phyloP scores from a whole-genome alignment of 2,888 invertebrate genomes.

The Drosophila lacicola region DNA sequence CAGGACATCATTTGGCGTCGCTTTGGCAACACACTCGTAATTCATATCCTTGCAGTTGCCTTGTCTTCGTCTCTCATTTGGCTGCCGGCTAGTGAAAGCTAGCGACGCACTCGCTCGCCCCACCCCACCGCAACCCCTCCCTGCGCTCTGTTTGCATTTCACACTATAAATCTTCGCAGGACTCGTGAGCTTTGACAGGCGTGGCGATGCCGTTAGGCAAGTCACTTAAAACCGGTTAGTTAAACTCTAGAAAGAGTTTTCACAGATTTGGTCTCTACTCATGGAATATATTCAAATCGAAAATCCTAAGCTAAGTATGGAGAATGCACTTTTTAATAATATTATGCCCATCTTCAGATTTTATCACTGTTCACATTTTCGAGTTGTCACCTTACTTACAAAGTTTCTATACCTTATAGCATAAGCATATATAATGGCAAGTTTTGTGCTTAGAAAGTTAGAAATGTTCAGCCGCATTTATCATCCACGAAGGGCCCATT shows the following conservation, averaged over 20 bases:
- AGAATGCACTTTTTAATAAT: too few relatives aligned
- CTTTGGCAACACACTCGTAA: constrained; percentile 26
- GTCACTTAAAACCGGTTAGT: constrained; percentile 50
- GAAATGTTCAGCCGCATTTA: too few relatives aligned
- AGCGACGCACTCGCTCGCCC: constrained; percentile 51
- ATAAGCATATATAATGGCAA: too few relatives aligned
- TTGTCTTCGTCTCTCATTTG: constrained; percentile 54
- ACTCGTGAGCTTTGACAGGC: constrained; percentile 55
- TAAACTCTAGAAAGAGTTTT: neutral
- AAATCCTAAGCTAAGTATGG: too few relatives aligned
- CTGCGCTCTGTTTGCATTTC: constrained; percentile 60
- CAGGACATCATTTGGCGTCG: constrained; percentile 49
- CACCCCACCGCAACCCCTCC: neutral
- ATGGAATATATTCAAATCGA: too few relatives aligned
- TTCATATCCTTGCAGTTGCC: constrained; percentile 51
- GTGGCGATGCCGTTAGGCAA: constrained; percentile 38
- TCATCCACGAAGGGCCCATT: too few relatives aligned
- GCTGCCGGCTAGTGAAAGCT: constrained; percentile 33
- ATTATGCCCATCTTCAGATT: too few relatives aligned
- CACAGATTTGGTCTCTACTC: neutral
- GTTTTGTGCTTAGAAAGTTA: too few relatives aligned
- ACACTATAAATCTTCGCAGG: constrained; percentile 67
- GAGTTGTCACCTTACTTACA: too few relatives aligned
- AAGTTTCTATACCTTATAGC: too few relatives aligned
- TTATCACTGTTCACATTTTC: too few relatives aligned